Base-by-base conservation (phyloP, 2,113 vertebrate species). In the Gorsachius goisagi region DNA sequence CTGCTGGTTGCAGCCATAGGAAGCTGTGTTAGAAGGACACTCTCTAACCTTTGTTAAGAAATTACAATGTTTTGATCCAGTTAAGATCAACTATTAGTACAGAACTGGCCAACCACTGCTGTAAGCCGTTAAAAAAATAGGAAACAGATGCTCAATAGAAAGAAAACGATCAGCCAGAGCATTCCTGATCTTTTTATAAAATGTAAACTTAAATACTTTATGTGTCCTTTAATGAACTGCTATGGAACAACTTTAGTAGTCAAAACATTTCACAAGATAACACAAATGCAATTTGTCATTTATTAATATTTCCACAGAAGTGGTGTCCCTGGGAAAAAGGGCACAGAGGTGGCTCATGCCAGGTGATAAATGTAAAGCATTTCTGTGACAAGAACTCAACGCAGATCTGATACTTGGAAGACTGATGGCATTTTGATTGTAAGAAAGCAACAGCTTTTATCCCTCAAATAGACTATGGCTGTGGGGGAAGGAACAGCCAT, bases 191-290 rank as follows among this genome's bases (percentile, higher is more conserved):
- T 97, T 98, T 98, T 98, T 96, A 96, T 97, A 98, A 98, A 98
- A 98, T 96, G 96, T 98, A 98, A 98, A 98, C 98, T 98, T 96
- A 97, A 98, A 98, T 98, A 97, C 97, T 98, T 98, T 98, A 97
- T 97, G 96, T 96, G 95, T 97, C 95, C 97, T 98, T 98, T 98
- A 98, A 98, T 98, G 97, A 98, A 98, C 98, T 98, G 97, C 95
- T 97, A 97, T 94, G 97, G 97, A 98, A 98, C 94, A 97, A 96
- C 97, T 97, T 98, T 96, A 95, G 97, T 96, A 98, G 97, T 98
- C 98, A 98, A 98, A 98, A 98, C 97, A 98, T 98, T 98, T 98
- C 95, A 97, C 88, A 93, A 97, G 97, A 98, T 97, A 97, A 94
- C 91, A 97, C 91, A 83, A 72, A 97, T 96, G 92, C 82, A 94